Evolutionary conservation across 2,888 invertebrate species (phyloP).

Genomic region (Argynnis bischoffii): DNA sequence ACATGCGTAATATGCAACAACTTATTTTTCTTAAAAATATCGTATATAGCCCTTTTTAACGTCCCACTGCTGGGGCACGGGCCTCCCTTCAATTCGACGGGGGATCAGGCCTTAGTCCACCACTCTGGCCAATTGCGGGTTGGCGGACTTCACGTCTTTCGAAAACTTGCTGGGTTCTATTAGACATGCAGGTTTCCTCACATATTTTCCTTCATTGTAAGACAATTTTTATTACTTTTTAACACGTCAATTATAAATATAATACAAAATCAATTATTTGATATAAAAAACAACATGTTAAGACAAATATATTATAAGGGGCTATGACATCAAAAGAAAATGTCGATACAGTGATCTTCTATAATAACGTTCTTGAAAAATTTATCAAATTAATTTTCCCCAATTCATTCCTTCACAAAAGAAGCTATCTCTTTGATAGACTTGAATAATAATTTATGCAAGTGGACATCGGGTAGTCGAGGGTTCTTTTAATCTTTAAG

Average conservation of each 20-base stretch:
- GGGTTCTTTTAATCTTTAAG: constrained; percentile 66
- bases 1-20: too few relatives aligned
- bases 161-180: too few relatives aligned
- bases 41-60: too few relatives aligned
- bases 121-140: too few relatives aligned
- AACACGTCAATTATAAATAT: background rate
- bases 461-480: constrained; percentile 71
- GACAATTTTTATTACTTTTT: background rate
- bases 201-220: background rate
- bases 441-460: constrained; percentile 77
- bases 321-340: constrained; percentile 65
- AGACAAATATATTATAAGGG: constrained; percentile 69
- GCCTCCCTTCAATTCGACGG: too few relatives aligned
- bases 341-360: constrained; percentile 61
- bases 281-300: constrained; percentile 13
- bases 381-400: constrained; percentile 75
- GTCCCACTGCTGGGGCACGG: too few relatives aligned
- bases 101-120: too few relatives aligned
- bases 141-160: too few relatives aligned
- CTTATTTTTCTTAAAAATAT: too few relatives aligned
- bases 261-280: background rate
- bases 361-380: constrained; percentile 53
- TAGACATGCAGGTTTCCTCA: too few relatives aligned
- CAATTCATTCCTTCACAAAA: constrained; percentile 66
- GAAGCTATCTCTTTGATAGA: constrained; percentile 70